phyloP scores from a whole-genome alignment of 2,888 invertebrate genomes.

The Leptinotarsa juncta region DNA sequence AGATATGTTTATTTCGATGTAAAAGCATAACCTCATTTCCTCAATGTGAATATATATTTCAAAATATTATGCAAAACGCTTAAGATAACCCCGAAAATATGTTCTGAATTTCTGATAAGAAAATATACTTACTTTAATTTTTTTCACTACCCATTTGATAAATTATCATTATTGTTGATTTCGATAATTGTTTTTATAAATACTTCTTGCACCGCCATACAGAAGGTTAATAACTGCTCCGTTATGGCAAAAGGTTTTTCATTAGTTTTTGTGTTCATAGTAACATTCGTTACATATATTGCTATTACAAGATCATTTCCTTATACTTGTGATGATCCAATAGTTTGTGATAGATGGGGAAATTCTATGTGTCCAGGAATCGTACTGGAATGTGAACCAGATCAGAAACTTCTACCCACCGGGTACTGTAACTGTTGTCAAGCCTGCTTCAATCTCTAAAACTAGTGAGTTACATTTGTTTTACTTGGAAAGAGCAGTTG shows the following conservation, averaged over 20 bases:
- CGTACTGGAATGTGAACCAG: neutral
- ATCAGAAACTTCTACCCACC: constrained; percentile 1
- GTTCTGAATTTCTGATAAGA: neutral
- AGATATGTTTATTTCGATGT: neutral
- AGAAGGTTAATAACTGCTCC: neutral
- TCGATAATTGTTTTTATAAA: neutral
- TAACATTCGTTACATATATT: neutral
- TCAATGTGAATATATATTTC: neutral
- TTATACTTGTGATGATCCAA: neutral
- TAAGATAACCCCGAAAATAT: neutral
- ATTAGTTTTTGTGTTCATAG: neutral
- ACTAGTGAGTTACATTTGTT: neutral
- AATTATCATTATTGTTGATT: neutral
- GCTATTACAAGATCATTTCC: neutral
- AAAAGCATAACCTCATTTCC: neutral
- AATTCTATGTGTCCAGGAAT: neutral
- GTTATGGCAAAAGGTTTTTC: neutral
- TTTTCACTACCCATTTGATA: neutral
- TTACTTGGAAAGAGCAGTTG: neutral
- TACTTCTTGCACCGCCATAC: neutral
- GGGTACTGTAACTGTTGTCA: constrained; percentile 16
- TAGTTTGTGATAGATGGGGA: constrained; percentile 1
- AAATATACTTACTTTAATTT: neutral
- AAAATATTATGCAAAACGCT: neutral
- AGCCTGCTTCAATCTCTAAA: neutral